These are phyloP conservation scores for Melanotaenia duboulayi DNA, from an alignment of 2,113 vertebrate species.

Conservation along the genomic window DNA sequence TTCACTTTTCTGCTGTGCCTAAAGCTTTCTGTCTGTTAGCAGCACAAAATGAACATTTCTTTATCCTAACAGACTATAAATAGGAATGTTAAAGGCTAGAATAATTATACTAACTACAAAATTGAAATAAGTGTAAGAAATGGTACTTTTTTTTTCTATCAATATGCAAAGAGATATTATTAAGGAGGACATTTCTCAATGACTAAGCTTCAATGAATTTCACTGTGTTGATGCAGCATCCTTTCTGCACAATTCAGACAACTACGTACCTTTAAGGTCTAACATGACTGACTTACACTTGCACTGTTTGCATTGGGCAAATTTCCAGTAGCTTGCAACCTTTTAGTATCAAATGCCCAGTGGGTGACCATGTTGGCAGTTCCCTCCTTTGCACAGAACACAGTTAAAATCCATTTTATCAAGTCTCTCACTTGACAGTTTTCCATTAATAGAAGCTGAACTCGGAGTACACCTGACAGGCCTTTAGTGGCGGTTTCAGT, in stretches of 20 bases:
- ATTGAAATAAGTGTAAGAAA: too few relatives aligned
- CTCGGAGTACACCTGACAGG: not conserved
- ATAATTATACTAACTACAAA: too few relatives aligned
- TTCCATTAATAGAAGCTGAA: slow-evolving; percentile 4
- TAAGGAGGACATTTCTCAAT: not conserved
- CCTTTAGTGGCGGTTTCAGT: not conserved
- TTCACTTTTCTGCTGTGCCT: slow-evolving; percentile 12
- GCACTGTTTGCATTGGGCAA: not conserved
- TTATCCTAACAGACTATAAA: too few relatives aligned
- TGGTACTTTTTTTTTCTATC: too few relatives aligned
- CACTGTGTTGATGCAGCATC: too few relatives aligned
- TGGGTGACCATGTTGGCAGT: accelerated
- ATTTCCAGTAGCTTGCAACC: not conserved
- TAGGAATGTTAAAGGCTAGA: too few relatives aligned
- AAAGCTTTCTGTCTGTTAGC: slow-evolving; percentile 3
- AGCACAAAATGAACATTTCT: not conserved
- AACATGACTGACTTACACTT: not conserved
- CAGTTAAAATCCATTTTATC: not conserved
- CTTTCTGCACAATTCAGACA: too few relatives aligned
- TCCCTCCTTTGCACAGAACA: not conserved
- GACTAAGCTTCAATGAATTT: too few relatives aligned
- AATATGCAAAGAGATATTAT: too few relatives aligned
- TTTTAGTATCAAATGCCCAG: not conserved
- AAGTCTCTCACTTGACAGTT: not conserved
- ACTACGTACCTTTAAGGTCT: not conserved